These are phyloP conservation scores for Cheilosia soror DNA, from an alignment of 2,888 invertebrate genomes.

Conservation along the genomic window DNA sequence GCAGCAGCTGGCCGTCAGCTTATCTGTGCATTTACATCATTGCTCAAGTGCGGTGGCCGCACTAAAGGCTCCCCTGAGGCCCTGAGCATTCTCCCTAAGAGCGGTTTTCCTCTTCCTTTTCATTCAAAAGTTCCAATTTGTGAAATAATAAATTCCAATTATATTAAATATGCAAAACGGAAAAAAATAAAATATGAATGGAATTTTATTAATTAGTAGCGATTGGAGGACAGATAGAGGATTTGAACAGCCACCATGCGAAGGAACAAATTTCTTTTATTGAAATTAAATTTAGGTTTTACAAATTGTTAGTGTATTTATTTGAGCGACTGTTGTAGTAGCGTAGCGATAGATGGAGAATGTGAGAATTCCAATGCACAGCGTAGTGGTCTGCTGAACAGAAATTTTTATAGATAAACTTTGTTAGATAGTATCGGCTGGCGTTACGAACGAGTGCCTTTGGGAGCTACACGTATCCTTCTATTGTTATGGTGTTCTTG, in stretches of 20 bases:
- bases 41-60: conserved; percentile 44
- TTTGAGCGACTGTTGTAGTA: background rate
- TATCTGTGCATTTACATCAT: conserved; percentile 71
- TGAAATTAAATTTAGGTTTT: conserved; percentile 28
- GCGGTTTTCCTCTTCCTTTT: conserved; percentile 30
- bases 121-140: conserved; percentile 44
- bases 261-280: conserved; percentile 26
- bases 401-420: background rate
- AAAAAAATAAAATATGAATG: conserved; percentile 45
- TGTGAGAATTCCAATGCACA: background rate
- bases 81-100: conserved; percentile 38
- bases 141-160: conserved; percentile 58
- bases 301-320: background rate
- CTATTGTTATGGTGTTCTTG: background rate
- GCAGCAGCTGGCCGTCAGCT: conserved; percentile 67
- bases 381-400: background rate
- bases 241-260: background rate
- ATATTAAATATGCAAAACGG: conserved; percentile 60
- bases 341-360: background rate
- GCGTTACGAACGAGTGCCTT: no score
- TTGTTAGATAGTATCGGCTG: background rate
- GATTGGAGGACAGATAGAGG: conserved; percentile 45
- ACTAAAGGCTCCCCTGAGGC: conserved; percentile 41
- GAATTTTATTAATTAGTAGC: conserved; percentile 53
- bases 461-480: no score